Evolutionary conservation across 1,140 invertebrate species (phyloP), one percentile per base, ranked within the genome.

Genomic region (Frieseomelitta varia): DNA sequence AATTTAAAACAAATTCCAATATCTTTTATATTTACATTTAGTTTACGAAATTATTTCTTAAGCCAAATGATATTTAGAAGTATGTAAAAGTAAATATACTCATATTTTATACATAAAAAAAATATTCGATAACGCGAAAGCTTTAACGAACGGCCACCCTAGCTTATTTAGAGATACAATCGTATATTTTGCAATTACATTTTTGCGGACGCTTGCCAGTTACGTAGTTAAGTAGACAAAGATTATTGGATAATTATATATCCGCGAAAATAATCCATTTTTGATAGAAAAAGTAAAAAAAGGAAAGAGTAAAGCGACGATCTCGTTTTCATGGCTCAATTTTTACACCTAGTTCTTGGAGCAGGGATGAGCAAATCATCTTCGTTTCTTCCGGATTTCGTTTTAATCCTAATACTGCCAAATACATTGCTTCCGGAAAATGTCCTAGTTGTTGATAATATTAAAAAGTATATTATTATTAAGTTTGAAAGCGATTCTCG

Each of bases 101-200:
- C 34, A 11, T 3, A 10, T 24, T 69, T 69, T 30, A 39, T 24
- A 69, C 14, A 4, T n/a, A 19, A 51, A 27, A 27, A 27, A 27
- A 27, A 72, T 51, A 72, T n/a, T 72, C 51, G 51, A 53, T 24
- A 69, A 55, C 8, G 27, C 53, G 79, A 30, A 72, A 81, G 61
- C 58, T 81, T 39, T 17, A 17, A 82, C 27, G 51, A 17, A 79
- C 10, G 21, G 74, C 53, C 74, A 67, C 81, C 65, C 81, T 69
- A 58, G 65, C 75, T 78, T 82, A 34, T 58, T 77, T 91, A 91
- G 87, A 74, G 79, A 88, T 90, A 89, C 81, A 88, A 86, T 85
- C 72, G 86, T 91, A 90, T 92, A 92, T 92, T 92, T 92, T 92
- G 90, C 86, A 88, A 92, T 91, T 91, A 87, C 79, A 85, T 87